These are phyloP conservation scores for Falco naumanni DNA, from an alignment of 2,797 vertebrate genomes.

Conservation along the genomic window DNA sequence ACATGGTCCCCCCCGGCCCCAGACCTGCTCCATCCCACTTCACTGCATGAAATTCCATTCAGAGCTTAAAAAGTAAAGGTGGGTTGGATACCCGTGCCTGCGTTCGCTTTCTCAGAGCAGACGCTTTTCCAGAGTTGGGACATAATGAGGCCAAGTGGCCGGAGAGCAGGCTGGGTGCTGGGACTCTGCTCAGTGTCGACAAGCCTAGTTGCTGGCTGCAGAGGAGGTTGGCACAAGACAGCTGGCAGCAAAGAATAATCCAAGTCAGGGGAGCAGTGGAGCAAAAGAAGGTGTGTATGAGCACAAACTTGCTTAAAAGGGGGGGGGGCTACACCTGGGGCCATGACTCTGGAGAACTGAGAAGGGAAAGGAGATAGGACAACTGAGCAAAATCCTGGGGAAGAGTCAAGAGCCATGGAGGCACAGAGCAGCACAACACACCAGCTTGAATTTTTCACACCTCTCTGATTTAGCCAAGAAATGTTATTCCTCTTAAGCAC, in stretches of 20 bases:
- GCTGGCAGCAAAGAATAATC: background rate
- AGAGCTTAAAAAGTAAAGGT: background rate
- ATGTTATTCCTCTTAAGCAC: background rate
- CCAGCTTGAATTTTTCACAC: constrained; percentile 1
- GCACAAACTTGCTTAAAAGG: background rate
- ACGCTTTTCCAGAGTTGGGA: background rate
- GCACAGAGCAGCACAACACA: background rate
- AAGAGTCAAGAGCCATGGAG: background rate
- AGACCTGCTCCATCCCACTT: background rate
- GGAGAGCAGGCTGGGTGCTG: background rate
- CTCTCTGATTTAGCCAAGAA: background rate
- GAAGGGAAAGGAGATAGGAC: background rate
- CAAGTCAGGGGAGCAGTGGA: background rate
- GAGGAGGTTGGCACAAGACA: background rate
- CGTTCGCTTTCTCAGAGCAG: background rate
- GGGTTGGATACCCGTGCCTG: background rate
- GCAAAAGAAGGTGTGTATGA: background rate
- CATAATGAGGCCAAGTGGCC: background rate
- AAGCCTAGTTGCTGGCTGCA: background rate
- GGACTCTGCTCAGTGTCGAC: background rate
- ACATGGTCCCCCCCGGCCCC: too few species aligned
- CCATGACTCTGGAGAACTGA: background rate
- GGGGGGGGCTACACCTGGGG: background rate
- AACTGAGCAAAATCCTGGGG: background rate
- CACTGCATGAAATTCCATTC: background rate